These are phyloP conservation scores for Melanocharis versteri DNA, from an alignment of 2,113 vertebrate genomes.

Conservation along the genomic window DNA sequence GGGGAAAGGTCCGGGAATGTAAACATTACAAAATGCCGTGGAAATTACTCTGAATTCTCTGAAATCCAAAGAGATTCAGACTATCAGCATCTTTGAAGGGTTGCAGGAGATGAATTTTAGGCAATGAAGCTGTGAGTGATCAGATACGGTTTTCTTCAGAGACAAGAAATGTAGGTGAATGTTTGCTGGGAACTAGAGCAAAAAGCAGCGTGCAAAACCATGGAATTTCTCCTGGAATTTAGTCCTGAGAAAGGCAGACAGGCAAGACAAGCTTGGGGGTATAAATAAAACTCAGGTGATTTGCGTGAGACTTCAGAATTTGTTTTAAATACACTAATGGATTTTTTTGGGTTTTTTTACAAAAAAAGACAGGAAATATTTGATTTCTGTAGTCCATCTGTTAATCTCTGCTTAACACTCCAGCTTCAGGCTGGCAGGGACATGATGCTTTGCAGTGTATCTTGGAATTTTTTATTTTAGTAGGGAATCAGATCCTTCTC, in stretches of 20 bases:
- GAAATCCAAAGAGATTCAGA: not conserved
- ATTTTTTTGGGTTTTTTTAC: rapidly evolving
- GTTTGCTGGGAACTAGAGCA: not conserved
- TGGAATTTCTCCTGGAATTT: not conserved
- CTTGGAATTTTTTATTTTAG: not conserved
- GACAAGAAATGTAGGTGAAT: not conserved
- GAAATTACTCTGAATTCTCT: not conserved
- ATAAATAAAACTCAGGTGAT: not conserved
- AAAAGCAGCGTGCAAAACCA: not conserved
- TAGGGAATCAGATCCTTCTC: not conserved
- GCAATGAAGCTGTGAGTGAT: not conserved
- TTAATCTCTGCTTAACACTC: not conserved
- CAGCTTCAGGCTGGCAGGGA: not conserved
- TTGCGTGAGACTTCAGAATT: not conserved
- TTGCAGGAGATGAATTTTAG: not conserved
- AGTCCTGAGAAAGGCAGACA: not conserved
- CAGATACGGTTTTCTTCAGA: not conserved
- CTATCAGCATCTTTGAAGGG: not conserved
- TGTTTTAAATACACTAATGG: not conserved
- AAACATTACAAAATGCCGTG: not conserved
- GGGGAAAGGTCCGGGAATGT: not conserved
- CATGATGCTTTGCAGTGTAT: not conserved
- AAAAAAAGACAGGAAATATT: not conserved
- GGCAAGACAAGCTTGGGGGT: not conserved
- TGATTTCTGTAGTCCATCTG: not conserved